phyloP scores from a whole-genome alignment of 2,113 vertebrate genomes.

The Channa maculata region DNA sequence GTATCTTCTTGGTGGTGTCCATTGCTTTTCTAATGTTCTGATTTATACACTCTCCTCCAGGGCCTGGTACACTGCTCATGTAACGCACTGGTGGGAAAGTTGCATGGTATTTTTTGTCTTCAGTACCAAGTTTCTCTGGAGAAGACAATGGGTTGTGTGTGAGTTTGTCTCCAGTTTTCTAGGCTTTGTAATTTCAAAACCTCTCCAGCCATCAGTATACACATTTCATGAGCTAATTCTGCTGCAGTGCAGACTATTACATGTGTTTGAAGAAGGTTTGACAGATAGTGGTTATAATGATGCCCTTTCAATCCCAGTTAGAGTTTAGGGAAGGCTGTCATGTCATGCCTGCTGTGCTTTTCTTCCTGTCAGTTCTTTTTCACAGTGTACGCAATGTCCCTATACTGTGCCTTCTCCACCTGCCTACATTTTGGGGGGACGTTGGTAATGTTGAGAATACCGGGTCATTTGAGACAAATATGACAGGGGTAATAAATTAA shows the following conservation, averaged over 20 bases:
- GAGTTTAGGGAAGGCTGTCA: constrained; percentile 20
- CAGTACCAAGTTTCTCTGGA: background rate
- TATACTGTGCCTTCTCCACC: background rate
- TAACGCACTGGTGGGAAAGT: background rate
- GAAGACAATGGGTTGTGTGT: background rate
- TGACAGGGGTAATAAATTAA: too few relatives aligned
- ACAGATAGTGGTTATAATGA: background rate
- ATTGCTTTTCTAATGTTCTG: too few relatives aligned
- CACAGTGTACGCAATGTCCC: constrained; percentile 7
- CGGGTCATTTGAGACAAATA: too few relatives aligned
- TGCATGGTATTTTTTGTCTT: background rate
- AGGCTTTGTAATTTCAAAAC: too few relatives aligned
- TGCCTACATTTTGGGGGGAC: too few relatives aligned
- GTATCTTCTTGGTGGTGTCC: too few relatives aligned
- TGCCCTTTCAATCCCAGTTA: constrained; percentile 21
- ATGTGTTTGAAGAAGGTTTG: background rate
- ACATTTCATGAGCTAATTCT: background rate
- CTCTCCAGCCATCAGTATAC: too few relatives aligned
- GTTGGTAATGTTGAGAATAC: too few relatives aligned
- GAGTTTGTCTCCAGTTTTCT: background rate
- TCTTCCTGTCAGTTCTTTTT: constrained; percentile 2
- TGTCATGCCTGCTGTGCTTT: constrained; percentile 4
- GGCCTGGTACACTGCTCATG: too few relatives aligned
- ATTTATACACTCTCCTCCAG: too few relatives aligned
- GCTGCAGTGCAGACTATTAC: background rate